These are phyloP conservation scores for Zapornia atra DNA, from an alignment of 2,113 vertebrate genomes.

Conservation along the genomic window DNA sequence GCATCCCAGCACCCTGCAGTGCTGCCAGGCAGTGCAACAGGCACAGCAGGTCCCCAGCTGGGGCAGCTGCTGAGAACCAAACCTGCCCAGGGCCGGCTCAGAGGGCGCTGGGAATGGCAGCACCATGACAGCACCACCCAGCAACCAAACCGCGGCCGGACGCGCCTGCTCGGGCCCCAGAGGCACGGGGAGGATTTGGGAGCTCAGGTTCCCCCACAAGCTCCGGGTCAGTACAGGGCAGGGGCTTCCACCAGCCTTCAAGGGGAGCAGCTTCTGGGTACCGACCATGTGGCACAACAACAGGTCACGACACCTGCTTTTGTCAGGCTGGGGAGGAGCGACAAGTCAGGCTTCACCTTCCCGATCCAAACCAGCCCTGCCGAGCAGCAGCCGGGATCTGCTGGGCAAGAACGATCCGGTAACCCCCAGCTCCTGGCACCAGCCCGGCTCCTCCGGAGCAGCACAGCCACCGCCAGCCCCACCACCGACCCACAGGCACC, in stretches of 20 bases:
- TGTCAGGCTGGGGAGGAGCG: background rate
- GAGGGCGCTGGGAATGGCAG: too few relatives aligned
- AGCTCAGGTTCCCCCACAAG: too few relatives aligned
- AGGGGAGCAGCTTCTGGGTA: background rate
- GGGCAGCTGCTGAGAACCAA: too few relatives aligned
- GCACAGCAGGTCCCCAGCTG: background rate
- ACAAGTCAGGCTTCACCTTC: background rate
- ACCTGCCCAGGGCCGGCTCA: too few relatives aligned
- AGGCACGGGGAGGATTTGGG: too few relatives aligned
- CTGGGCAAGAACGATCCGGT: fast-evolving
- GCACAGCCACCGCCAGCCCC: fast-evolving
- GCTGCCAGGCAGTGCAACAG: fast-evolving
- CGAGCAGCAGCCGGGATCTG: background rate
- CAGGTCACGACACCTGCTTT: background rate
- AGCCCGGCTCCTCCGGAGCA: background rate
- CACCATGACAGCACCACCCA: too few relatives aligned
- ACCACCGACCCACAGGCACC: background rate
- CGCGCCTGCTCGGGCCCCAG: too few relatives aligned
- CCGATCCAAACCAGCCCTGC: background rate
- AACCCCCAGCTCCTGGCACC: background rate
- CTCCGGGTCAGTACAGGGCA: too few relatives aligned
- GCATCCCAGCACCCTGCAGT: fast-evolving
- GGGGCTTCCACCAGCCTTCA: background rate
- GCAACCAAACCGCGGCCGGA: too few relatives aligned
- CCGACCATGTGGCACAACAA: background rate